Percentiles rank a stretch among this genome's conserved stretches.
Evolutionary conservation across 2,797 vertebrate species (phyloP).

Genomic region (Enteromius paludinosus): DNA sequence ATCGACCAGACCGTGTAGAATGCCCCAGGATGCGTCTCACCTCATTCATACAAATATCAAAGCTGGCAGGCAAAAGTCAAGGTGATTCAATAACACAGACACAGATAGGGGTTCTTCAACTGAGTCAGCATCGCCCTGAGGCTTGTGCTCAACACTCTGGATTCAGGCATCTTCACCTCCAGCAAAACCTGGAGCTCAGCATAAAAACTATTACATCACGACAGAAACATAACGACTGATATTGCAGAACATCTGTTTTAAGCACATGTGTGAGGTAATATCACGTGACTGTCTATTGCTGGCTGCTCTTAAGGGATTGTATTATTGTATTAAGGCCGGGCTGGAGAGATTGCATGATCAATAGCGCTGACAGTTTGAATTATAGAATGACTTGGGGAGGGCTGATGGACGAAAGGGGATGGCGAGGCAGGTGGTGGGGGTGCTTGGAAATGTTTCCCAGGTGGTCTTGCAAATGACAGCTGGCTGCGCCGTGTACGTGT

Average conservation of each 20-base stretch:
- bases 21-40: conserved; percentile 29
- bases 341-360: conserved; percentile 13
- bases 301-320: conserved; percentile 13
- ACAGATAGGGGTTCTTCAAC: conserved; percentile 38
- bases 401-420: conserved; percentile 38
- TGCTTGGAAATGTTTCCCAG: conserved; percentile 46
- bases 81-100: conserved; percentile 46
- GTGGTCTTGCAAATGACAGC: conserved; percentile 35
- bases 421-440: conserved; percentile 34
- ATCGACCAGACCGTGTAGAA: conserved; percentile 22
- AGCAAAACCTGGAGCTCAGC: conserved; percentile 30
- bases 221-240: not conserved
- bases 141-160: conserved; percentile 11
- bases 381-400: conserved; percentile 22
- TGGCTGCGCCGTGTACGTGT: conserved; percentile 26
- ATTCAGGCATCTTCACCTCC: conserved; percentile 9
- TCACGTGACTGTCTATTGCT: not conserved
- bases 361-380: conserved; percentile 34
- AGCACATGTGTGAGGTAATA: not conserved
- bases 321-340: not conserved
- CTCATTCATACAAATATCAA: conserved; percentile 39
- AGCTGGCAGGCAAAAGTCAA: conserved; percentile 37
- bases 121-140: conserved; percentile 48
- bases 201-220: conserved; percentile 12
- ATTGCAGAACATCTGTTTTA: not conserved